A percentile compares a stretch with the other conserved stretches of the same genome.
phyloP scores from a whole-genome alignment of 2,797 vertebrate species.

The Gouania willdenowi region DNA sequence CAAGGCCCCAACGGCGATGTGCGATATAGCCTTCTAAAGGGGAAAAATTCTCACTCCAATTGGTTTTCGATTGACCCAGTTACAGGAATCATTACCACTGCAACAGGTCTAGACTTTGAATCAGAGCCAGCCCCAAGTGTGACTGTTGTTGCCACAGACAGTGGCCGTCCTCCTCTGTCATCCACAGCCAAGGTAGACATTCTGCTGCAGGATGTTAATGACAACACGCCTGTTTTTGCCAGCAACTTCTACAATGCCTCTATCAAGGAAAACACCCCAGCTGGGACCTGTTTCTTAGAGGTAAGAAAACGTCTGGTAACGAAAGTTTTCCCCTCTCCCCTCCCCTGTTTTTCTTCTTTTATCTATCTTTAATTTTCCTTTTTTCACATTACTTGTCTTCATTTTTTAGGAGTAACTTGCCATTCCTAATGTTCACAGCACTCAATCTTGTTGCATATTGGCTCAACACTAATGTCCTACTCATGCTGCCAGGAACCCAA shows the following conservation, averaged over 20 bases:
- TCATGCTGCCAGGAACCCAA: slow-evolving; percentile 43
- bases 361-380: slow-evolving; percentile 1
- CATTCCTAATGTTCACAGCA: slow-evolving; percentile 24
- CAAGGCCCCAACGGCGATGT: slow-evolving; percentile 92
- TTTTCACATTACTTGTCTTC: slow-evolving; percentile 2
- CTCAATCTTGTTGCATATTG: slow-evolving; percentile 32
- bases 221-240: slow-evolving; percentile 89
- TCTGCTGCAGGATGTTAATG: slow-evolving; percentile 90
- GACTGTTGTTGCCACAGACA: slow-evolving; percentile 87
- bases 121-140: slow-evolving; percentile 84
- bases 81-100: slow-evolving; percentile 91
- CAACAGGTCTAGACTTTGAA: slow-evolving; percentile 89
- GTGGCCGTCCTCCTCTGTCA: slow-evolving; percentile 82
- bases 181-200: slow-evolving; percentile 88
- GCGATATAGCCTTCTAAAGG: slow-evolving; percentile 83
- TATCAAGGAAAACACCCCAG: slow-evolving; percentile 86
- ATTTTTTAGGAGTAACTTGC: slow-evolving; percentile 12
- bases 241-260: slow-evolving; percentile 88
- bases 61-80: slow-evolving; percentile 91
- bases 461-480: slow-evolving; percentile 33
- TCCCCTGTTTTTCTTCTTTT: slow-evolving; percentile 5
- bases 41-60: slow-evolving; percentile 75
- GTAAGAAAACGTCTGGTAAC: slow-evolving; percentile 71
- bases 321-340: no score
- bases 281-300: slow-evolving; percentile 94